These are phyloP conservation scores for Drosophila mimica DNA, from an alignment of 2,888 invertebrate genomes.

Conservation along the genomic window DNA sequence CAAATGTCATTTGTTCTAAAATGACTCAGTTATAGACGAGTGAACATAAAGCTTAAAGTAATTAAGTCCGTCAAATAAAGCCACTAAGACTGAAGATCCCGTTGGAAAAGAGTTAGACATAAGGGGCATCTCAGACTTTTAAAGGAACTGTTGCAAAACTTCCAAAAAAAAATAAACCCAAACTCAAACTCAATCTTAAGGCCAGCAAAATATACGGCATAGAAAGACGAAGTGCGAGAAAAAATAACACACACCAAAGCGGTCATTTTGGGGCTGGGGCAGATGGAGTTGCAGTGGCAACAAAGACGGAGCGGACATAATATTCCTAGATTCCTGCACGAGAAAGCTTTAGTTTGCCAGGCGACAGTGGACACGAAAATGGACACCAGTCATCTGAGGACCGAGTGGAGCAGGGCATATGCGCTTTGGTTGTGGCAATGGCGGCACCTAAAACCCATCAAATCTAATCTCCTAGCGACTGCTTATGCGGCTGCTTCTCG, in stretches of 20 bases:
- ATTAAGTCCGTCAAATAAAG: neutral
- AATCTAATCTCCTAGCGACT: conserved; percentile 79
- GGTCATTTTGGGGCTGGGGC: neutral
- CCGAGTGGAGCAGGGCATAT: conserved; percentile 45
- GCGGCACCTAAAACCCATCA: conserved; percentile 75
- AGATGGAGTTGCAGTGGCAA: conserved; percentile 35
- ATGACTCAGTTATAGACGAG: too few species aligned
- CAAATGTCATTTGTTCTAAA: neutral
- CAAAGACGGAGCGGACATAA: conserved; percentile 54
- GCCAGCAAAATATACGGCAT: neutral
- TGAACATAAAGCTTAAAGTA: neutral
- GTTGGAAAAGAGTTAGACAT: neutral
- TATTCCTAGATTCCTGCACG: conserved; percentile 55
- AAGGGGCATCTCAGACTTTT: neutral
- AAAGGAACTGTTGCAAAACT: neutral
- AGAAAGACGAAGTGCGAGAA: conserved; percentile 23
- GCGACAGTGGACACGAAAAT: conserved; percentile 39
- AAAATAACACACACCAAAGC: conserved; percentile 27
- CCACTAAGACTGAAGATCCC: neutral
- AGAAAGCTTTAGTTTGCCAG: conserved; percentile 42
- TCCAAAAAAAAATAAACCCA: neutral
- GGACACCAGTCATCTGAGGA: conserved; percentile 13
- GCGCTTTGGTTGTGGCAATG: conserved; percentile 38
- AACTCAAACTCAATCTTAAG: conserved; percentile 5
- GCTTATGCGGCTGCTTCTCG: conserved; percentile 43